These are phyloP conservation scores for Eilema depressum DNA, from an alignment of 2,888 invertebrate species.

Conservation along the genomic window DNA sequence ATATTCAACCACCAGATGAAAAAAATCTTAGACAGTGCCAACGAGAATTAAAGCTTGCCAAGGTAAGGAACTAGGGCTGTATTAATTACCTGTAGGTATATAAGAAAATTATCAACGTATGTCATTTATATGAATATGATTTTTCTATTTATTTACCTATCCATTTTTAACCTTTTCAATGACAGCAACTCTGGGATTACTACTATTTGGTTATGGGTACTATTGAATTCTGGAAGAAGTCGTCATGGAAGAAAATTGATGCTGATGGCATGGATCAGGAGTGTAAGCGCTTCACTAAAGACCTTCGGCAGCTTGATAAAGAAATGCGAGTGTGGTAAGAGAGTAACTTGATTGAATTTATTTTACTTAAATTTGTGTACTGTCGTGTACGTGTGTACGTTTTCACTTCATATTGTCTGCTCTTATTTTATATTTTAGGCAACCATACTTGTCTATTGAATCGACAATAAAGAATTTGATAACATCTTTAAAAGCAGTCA, in stretches of 20 bases:
- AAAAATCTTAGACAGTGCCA: conserved; percentile 91
- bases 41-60: conserved; percentile 91
- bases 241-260: conserved; percentile 97
- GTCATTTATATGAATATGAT: neutral
- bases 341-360: neutral
- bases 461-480: conserved; percentile 95
- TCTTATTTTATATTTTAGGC: conserved; percentile 78
- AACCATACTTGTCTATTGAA: conserved; percentile 93
- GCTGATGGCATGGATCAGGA: conserved; percentile 98
- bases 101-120: neutral
- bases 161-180: neutral
- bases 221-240: conserved; percentile 97
- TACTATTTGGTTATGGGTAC: conserved; percentile 92
- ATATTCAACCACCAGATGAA: conserved; percentile 94
- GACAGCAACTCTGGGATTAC: conserved; percentile 95
- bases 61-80: conserved; percentile 75
- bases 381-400: too few relatives aligned
- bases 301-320: conserved; percentile 92
- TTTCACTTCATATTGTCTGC: neutral
- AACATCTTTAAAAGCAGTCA: conserved; percentile 96
- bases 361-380: neutral
- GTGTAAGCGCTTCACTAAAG: conserved; percentile 96
- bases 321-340: conserved; percentile 90
- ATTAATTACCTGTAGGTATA: neutral
- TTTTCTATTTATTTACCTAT: too few relatives aligned